These are phyloP conservation scores for Odontomyia ornata DNA, from an alignment of 2,888 invertebrate species.

Conservation along the genomic window DNA sequence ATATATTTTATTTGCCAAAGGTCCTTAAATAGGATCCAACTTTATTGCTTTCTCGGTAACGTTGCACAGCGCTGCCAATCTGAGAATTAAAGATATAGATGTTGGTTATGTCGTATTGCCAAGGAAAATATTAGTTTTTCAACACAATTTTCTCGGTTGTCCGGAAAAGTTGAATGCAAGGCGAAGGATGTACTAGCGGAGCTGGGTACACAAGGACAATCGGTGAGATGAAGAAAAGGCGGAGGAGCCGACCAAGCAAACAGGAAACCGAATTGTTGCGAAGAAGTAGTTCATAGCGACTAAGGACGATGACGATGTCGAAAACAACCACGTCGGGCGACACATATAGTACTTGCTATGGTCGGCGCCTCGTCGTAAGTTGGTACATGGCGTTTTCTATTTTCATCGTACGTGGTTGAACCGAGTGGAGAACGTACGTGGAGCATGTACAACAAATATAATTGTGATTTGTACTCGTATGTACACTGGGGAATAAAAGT, in stretches of 20 bases:
- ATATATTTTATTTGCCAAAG: conserved; percentile 11
- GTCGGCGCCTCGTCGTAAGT: not conserved
- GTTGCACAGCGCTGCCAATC: conserved; percentile 7
- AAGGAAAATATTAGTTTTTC: conserved; percentile 23
- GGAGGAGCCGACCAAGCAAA: not conserved
- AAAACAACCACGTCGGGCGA: not conserved
- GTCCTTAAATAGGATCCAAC: not conserved
- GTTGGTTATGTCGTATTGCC: conserved; percentile 7
- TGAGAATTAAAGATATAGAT: not conserved
- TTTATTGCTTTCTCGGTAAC: conserved; percentile 8
- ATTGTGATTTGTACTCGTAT: not conserved
- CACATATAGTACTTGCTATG: not conserved
- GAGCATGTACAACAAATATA: conserved; percentile 1
- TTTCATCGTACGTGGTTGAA: conserved; percentile 21
- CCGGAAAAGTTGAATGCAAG: not conserved
- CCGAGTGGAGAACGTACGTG: not conserved
- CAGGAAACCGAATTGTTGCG: not conserved
- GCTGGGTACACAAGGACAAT: not conserved
- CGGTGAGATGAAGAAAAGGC: not conserved
- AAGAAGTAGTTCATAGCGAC: conserved; percentile 31
- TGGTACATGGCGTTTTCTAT: conserved; percentile 7
- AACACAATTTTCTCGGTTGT: conserved; percentile 5
- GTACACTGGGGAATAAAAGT: not conserved
- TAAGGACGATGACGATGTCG: not conserved
- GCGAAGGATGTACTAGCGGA: not conserved